phyloP scores from a whole-genome alignment of 2,888 invertebrate genomes.

The Neria commutata region DNA sequence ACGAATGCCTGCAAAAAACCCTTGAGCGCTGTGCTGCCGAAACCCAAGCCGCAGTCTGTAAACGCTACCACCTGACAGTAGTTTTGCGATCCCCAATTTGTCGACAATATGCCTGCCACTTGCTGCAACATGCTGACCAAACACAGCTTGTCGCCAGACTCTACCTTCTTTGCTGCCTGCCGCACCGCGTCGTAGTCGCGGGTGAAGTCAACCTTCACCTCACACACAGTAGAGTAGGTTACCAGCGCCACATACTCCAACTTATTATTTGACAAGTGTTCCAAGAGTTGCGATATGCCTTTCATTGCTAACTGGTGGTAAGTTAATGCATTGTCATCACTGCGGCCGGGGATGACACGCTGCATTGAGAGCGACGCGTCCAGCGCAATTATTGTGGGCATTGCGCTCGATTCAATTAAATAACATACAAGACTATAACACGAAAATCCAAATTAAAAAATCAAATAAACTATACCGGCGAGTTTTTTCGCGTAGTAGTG shows the following conservation, averaged over 20 bases:
- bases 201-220: constrained; percentile 83
- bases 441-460: too few species aligned
- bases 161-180: constrained; percentile 75
- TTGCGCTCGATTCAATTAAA: constrained; percentile 31
- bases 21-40: constrained; percentile 67
- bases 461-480: too few species aligned
- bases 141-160: constrained; percentile 86
- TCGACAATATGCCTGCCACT: constrained; percentile 77
- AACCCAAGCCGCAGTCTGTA: constrained; percentile 77
- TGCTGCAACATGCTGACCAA: constrained; percentile 80
- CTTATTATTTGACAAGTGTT: constrained; percentile 55
- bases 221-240: constrained; percentile 52
- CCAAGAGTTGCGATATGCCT: constrained; percentile 57
- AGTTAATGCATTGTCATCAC: constrained; percentile 53
- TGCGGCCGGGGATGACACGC: constrained; percentile 54
- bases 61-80: constrained; percentile 81
- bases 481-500: too few species aligned
- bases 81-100: constrained; percentile 89
- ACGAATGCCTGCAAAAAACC: constrained; percentile 63
- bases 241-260: constrained; percentile 55
- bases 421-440: too few species aligned
- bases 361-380: constrained; percentile 61
- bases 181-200: constrained; percentile 84
- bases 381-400: constrained; percentile 61
- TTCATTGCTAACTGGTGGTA: constrained; percentile 58